A percentile compares a stretch with the other conserved stretches of the same genome.
phyloP scores from a whole-genome alignment of 2,888 invertebrate genomes.

The Acleris literana region DNA sequence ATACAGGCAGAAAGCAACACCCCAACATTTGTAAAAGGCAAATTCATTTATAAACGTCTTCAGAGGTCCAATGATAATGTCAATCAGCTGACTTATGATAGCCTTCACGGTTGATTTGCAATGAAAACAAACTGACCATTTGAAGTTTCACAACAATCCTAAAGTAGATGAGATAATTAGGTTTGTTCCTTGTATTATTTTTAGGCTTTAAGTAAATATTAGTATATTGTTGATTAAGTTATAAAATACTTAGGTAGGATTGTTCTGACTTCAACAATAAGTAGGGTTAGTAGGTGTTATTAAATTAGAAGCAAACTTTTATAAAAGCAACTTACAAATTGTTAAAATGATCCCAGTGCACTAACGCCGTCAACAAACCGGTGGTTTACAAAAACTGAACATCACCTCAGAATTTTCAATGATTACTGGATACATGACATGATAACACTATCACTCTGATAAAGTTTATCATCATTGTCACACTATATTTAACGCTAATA shows the following conservation, averaged over 20 bases:
- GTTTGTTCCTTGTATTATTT: too few relatives aligned
- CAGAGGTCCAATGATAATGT: too few relatives aligned
- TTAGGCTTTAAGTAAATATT: too few relatives aligned
- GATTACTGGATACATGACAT: conserved; percentile 49
- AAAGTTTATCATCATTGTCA: conserved; percentile 71
- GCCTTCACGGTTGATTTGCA: too few relatives aligned
- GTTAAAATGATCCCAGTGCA: conserved; percentile 21
- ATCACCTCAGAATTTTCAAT: conserved; percentile 39
- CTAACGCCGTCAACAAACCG: conserved; percentile 41
- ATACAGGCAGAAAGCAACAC: too few relatives aligned
- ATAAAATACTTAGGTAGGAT: not conserved
- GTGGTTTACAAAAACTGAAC: conserved; percentile 46
- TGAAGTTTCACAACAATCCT: too few relatives aligned
- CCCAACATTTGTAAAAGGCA: too few relatives aligned
- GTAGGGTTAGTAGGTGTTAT: conserved; percentile 18
- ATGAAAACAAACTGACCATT: too few relatives aligned
- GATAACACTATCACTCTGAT: conserved; percentile 68
- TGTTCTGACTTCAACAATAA: not conserved
- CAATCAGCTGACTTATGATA: too few relatives aligned
- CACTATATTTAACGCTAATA: conserved; percentile 59
- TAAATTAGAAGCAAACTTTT: conserved; percentile 2
- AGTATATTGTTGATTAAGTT: too few relatives aligned
- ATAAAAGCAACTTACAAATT: conserved; percentile 26
- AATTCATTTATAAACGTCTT: too few relatives aligned
- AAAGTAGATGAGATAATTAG: too few relatives aligned